Percentiles rank a stretch among this genome's conserved stretches.
phyloP scores from a whole-genome alignment of 2,888 invertebrate species.

The Uloborus plumipes region DNA sequence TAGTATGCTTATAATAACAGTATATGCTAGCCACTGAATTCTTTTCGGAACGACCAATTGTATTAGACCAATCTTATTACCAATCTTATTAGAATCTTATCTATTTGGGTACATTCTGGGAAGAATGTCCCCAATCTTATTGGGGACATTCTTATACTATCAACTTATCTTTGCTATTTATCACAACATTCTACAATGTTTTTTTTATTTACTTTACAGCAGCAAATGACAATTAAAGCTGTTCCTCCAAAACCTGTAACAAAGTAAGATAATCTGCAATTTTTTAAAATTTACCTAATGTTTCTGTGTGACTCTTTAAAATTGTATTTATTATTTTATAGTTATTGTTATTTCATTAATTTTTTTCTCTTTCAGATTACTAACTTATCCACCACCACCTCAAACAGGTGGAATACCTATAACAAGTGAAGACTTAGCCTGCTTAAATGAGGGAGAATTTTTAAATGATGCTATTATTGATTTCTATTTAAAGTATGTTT shows the following conservation, averaged over 20 bases:
- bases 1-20: too few species aligned
- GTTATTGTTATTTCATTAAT: constrained; percentile 60
- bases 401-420: constrained; percentile 90
- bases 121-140: too few species aligned
- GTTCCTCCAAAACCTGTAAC: constrained; percentile 17
- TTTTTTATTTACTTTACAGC: not conserved
- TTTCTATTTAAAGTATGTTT: constrained; percentile 92
- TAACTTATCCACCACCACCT: constrained; percentile 85
- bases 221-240: constrained; percentile 1
- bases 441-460: constrained; percentile 74
- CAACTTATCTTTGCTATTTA: not conserved
- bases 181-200: not conserved
- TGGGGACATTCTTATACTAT: not conserved
- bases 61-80: too few species aligned
- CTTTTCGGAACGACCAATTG: too few species aligned
- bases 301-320: not conserved
- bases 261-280: constrained; percentile 19
- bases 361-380: constrained; percentile 75
- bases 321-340: not conserved
- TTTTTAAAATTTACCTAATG: not conserved
- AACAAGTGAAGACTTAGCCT: constrained; percentile 80
- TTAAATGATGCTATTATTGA: constrained; percentile 98
- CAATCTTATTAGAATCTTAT: too few species aligned
- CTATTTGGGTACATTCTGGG: too few species aligned
- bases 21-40: too few species aligned